These are phyloP conservation scores for Melanotaenia trifasciata DNA, from an alignment of 2,797 vertebrate species.

Conservation along the genomic window DNA sequence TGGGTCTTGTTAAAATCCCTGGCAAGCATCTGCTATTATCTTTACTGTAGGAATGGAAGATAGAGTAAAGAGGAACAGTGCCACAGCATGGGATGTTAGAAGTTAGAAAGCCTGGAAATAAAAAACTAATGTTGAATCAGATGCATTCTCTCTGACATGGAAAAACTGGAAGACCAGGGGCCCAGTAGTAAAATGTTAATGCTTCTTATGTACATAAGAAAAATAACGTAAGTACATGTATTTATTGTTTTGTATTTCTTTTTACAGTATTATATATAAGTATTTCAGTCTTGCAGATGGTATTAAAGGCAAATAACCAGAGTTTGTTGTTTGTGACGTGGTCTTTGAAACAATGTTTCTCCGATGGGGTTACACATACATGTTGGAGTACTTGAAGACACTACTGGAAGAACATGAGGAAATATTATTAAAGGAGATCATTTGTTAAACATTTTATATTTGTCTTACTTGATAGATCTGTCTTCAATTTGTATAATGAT, in stretches of 20 bases:
- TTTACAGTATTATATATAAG: too few relatives aligned
- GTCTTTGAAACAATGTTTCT: background rate
- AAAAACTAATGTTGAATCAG: background rate
- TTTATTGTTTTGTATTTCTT: background rate
- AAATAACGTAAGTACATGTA: too few relatives aligned
- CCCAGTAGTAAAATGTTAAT: background rate
- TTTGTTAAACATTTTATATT: too few relatives aligned
- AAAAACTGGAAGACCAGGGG: background rate
- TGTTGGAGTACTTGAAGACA: too few relatives aligned
- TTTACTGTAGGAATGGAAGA: background rate
- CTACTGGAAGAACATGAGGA: background rate
- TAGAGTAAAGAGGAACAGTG: background rate
- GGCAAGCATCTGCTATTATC: background rate
- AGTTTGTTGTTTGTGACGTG: background rate
- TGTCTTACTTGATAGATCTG: too few relatives aligned
- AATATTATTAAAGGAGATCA: too few relatives aligned
- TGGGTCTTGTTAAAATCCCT: conserved; percentile 3
- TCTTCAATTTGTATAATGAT: too few relatives aligned
- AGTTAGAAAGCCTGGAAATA: background rate
- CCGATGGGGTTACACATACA: too few relatives aligned
- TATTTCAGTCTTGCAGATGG: too few relatives aligned
- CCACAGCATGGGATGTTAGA: conserved; percentile 2
- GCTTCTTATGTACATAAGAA: background rate
- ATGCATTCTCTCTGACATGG: background rate
- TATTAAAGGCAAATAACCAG: too few relatives aligned